phyloP scores from a whole-genome alignment of 2,797 vertebrate species.

The Denticeps clupeoides region DNA sequence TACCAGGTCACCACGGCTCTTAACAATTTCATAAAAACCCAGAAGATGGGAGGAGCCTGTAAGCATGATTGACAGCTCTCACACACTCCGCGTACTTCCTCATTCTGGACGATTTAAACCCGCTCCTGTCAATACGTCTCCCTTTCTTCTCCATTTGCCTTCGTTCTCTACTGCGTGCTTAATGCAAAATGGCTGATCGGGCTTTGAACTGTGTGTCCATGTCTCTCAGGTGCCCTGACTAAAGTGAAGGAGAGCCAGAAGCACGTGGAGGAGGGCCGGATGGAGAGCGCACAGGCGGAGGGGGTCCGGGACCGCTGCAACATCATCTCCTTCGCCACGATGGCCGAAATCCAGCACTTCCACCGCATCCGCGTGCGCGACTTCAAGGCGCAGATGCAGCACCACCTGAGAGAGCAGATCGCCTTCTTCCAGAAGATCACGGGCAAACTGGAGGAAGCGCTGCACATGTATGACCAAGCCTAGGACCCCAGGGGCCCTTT shows the following conservation, averaged over 20 bases:
- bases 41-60: no score
- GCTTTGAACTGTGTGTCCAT: conserved; percentile 18
- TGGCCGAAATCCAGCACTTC: conserved; percentile 97
- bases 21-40: no score
- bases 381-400: conserved; percentile 94
- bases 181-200: not conserved
- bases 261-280: conserved; percentile 94
- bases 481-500: conserved; percentile 41
- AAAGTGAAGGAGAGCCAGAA: conserved; percentile 96
- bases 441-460: conserved; percentile 86
- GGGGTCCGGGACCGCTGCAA: conserved; percentile 91
- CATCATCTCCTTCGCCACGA: conserved; percentile 89
- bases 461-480: conserved; percentile 84
- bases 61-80: no score
- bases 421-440: conserved; percentile 93
- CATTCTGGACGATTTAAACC: no score
- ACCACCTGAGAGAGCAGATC: conserved; percentile 91
- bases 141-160: not conserved
- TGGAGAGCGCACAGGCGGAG: conserved; percentile 80
- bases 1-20: no score
- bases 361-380: conserved; percentile 89
- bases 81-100: no score
- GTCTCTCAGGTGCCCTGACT: conserved; percentile 80
- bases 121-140: no score
- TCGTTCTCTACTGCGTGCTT: no score